Base-by-base conservation (phyloP, 2,797 vertebrate genomes). In the Chelmon rostratus region DNA sequence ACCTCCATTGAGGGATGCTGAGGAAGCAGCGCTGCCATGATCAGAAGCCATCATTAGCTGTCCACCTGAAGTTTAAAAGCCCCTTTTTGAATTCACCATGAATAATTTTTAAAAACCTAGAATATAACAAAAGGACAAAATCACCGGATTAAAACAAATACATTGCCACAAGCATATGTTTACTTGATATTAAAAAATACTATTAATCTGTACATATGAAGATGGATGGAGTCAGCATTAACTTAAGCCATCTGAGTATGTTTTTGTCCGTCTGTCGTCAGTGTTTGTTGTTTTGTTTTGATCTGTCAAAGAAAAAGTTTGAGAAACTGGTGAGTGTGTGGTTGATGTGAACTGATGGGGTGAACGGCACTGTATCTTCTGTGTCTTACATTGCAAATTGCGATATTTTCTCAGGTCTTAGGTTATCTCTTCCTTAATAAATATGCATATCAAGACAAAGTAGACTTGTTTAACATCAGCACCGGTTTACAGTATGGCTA, bases 401-500 rank as follows among this genome's bases (percentile, higher is more conserved):
- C 81, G 88, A 90, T 89, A 88, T 94, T 91, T 92, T 93, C 94
- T 95, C 95, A 94, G 95, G 94, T 93, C 83, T 86, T 90, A 81
- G 83, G 85, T 89, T 85, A 79, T 90, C 58, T 89, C 73, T 91
- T 86, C 89, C 82, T 82, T 81, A 89, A 83, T 88, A 91, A 91
- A 91, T 89, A 89, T 91, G 83, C 90, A 93, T 92, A 93, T 94
- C 92, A 92, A 90, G 82, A 86, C 35, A 81, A 84, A 82, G 84
- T 73, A 86, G 66, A 86, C n/a, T 65, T 85, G 89, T 88, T 89
- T 74, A 84, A 90, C 85, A 91, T 90, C 79, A 78, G 79, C 68
- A 62, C 54, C 37, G 68, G 83, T 87, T 85, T 88, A 84, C 78
- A 86, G 72, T 56, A 73, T 79, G 88, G 76, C 69, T 76, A 71